phyloP scores from a whole-genome alignment of 2,113 vertebrate genomes.

The Oplegnathus fasciatus region DNA sequence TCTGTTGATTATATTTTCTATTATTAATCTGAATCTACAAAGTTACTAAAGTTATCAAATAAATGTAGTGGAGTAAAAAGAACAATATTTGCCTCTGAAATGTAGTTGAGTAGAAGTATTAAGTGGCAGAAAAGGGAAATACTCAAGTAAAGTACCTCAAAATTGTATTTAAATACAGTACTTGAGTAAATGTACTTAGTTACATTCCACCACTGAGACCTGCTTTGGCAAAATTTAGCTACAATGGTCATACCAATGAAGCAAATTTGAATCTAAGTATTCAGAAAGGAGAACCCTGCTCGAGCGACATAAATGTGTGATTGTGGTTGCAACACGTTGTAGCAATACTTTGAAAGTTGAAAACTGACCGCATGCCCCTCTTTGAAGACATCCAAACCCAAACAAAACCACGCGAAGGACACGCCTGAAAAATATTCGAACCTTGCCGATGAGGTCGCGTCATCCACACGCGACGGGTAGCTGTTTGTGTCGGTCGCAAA shows the following conservation, averaged over 20 bases:
- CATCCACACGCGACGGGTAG: constrained; percentile 44
- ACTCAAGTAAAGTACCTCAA: too few species aligned
- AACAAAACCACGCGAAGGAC: background rate
- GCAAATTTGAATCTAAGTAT: background rate
- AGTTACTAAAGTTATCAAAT: too few species aligned
- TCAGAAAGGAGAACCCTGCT: background rate
- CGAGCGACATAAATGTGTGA: background rate
- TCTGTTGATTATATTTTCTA: too few species aligned
- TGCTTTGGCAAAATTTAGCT: background rate
- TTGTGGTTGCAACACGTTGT: background rate
- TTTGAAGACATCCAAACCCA: too few species aligned
- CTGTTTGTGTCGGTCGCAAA: constrained; percentile 27
- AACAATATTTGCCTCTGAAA: too few species aligned
- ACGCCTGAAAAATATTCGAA: constrained; percentile 20
- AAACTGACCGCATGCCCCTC: background rate
- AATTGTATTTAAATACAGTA: too few species aligned
- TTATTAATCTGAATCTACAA: too few species aligned
- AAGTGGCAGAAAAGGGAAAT: too few species aligned
- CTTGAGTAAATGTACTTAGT: too few species aligned
- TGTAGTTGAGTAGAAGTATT: too few species aligned
- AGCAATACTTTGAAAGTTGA: background rate
- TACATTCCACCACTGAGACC: too few species aligned
- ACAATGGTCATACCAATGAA: background rate
- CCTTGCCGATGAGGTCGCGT: constrained; percentile 23
- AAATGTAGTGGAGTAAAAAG: too few species aligned